These are phyloP conservation scores for Marmota monax DNA, from an alignment of 2,113 vertebrate species.

Conservation along the genomic window DNA sequence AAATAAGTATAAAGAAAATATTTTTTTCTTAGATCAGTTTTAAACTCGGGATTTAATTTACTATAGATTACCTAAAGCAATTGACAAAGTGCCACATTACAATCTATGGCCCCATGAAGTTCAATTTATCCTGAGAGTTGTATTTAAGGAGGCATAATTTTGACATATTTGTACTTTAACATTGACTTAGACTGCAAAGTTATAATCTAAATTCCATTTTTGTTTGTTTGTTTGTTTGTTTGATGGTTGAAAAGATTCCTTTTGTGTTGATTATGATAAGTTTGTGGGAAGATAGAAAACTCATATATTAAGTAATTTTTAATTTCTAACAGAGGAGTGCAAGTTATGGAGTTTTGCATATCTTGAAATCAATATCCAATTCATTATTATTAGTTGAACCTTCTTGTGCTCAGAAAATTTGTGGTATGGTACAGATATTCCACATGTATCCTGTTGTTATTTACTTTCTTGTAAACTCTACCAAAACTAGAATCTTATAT, in stretches of 20 bases:
- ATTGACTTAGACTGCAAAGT: neutral
- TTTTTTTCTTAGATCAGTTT: neutral
- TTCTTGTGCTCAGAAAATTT: neutral
- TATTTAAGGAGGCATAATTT: neutral
- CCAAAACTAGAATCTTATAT: neutral
- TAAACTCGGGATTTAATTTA: neutral
- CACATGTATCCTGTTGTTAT: neutral
- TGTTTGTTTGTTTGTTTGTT: neutral
- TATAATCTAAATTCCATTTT: neutral
- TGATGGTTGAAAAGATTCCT: neutral
- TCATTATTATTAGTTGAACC: neutral
- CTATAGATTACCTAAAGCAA: neutral
- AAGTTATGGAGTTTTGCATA: neutral
- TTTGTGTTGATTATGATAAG: neutral
- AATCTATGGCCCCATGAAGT: neutral
- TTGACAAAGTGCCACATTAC: neutral
- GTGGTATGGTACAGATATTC: neutral
- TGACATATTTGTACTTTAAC: neutral
- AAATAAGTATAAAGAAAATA: neutral
- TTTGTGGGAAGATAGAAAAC: neutral
- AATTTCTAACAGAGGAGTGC: neutral
- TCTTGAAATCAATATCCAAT: neutral
- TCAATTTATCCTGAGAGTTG: neutral
- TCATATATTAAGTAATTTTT: neutral
- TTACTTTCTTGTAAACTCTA: neutral